A percentile compares a stretch with the other conserved stretches of the same genome.
Evolutionary conservation across 2,113 vertebrate species (phyloP).

Genomic region (Dipodomys merriami): DNA sequence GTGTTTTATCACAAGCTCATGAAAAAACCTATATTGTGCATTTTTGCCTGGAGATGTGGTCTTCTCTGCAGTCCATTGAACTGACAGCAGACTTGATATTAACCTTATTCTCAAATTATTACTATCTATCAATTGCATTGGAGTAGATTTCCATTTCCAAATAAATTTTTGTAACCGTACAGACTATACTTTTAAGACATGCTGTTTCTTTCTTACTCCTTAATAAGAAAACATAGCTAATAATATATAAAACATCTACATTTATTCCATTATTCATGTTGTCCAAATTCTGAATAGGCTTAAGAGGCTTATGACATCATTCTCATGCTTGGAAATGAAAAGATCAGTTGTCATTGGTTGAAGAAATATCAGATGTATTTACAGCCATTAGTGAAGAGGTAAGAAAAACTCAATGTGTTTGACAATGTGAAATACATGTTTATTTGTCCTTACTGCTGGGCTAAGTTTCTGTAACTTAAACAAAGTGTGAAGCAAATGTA

Average conservation of each 20-base stretch:
- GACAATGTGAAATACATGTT: neutral
- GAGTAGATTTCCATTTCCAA: slow-evolving; percentile 53
- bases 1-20: neutral
- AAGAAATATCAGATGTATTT: slow-evolving; percentile 1
- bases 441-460: neutral
- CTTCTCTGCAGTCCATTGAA: neutral
- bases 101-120: slow-evolving; percentile 14
- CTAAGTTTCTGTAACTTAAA: slow-evolving; percentile 2
- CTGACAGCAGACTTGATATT: neutral
- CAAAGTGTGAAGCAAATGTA: neutral
- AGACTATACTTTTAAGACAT: neutral
- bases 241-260: neutral
- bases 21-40: fast-evolving
- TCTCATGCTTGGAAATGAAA: neutral
- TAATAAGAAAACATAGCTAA: slow-evolving; percentile 34
- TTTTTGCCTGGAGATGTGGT: neutral
- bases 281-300: neutral
- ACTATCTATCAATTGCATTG: neutral
- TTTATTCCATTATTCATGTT: neutral
- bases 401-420: neutral
- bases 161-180: slow-evolving; percentile 6
- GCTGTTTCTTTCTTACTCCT: neutral
- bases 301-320: neutral
- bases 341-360: neutral
- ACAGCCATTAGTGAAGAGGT: neutral